Percentiles rank a stretch among this genome's conserved stretches.
These are phyloP conservation scores for Latheticus oryzae DNA, from an alignment of 2,888 invertebrate species.

Conservation along the genomic window DNA sequence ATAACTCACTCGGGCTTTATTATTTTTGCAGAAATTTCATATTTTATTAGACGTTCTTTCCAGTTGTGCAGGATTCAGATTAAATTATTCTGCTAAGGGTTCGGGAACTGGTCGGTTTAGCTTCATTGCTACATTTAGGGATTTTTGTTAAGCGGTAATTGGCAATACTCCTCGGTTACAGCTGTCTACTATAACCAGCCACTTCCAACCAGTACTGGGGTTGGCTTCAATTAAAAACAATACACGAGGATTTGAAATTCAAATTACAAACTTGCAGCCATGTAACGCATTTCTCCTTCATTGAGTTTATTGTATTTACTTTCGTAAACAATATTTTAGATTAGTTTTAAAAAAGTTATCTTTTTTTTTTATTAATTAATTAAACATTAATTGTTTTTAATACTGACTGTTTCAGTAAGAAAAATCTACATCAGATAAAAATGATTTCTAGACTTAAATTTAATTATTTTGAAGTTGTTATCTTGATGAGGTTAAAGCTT, in stretches of 20 bases:
- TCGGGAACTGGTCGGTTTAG: constrained; percentile 49
- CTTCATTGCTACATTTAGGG: constrained; percentile 53
- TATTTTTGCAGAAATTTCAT: constrained; percentile 53
- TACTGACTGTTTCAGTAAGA: too few relatives aligned
- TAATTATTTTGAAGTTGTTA: too few relatives aligned
- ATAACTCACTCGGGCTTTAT: constrained; percentile 50
- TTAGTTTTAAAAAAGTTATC: too few relatives aligned
- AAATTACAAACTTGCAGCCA: constrained; percentile 49
- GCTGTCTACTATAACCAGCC: constrained; percentile 49
- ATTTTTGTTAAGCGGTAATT: constrained; percentile 59
- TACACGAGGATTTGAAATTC: constrained; percentile 53
- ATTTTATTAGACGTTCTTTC: constrained; percentile 52
- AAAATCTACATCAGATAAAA: too few relatives aligned
- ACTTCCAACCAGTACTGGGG: constrained; percentile 48
- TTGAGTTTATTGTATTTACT: constrained; percentile 39
- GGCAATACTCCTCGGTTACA: constrained; percentile 53
- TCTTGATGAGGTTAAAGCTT: too few relatives aligned
- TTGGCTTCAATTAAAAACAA: constrained; percentile 56
- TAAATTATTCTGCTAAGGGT: constrained; percentile 55
- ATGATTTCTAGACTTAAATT: too few relatives aligned
- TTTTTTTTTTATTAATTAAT: too few relatives aligned
- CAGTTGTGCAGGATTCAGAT: constrained; percentile 52
- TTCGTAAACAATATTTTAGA: too few relatives aligned
- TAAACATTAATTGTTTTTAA: too few relatives aligned
- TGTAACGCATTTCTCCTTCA: constrained; percentile 35